Evolutionary conservation across 2,888 invertebrate genomes (phyloP).

Genomic region (Heliconius charithonia): DNA sequence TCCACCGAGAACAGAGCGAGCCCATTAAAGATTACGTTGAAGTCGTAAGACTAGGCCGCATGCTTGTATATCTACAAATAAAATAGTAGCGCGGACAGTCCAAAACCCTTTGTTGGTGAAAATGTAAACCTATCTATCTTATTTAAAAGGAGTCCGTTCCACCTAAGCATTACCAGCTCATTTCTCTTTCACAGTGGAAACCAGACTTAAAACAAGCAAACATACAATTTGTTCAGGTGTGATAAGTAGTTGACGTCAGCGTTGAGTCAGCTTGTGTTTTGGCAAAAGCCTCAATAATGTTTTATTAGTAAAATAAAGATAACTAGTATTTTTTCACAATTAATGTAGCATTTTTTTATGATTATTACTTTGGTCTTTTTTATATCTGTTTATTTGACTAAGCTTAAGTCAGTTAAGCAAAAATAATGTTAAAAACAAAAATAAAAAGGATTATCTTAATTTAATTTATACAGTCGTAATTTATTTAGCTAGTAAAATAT

Average conservation of each 20-base stretch:
- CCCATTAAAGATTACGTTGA: too few relatives aligned
- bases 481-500: too few relatives aligned
- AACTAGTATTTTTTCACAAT: background rate
- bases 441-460: too few relatives aligned
- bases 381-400: background rate
- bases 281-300: slow-evolving; percentile 34
- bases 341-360: background rate
- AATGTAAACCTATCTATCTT: too few relatives aligned
- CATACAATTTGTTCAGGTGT: slow-evolving; percentile 41
- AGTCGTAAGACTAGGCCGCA: too few relatives aligned
- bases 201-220: slow-evolving; percentile 45
- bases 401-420: background rate
- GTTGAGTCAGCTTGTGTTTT: slow-evolving; percentile 36
- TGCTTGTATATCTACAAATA: too few relatives aligned
- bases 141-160: too few relatives aligned
- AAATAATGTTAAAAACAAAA: background rate
- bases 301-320: slow-evolving; percentile 23
- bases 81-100: too few relatives aligned
- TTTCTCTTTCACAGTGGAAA: background rate
- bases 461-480: too few relatives aligned
- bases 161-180: too few relatives aligned
- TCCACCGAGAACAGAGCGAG: too few relatives aligned
- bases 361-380: background rate
- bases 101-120: too few relatives aligned
- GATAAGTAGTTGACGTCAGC: slow-evolving; percentile 47